Evolutionary conservation across 2,888 invertebrate genomes (phyloP), one percentile per base, ranked within the genome.

Genomic region (Eupithecia abbreviata): DNA sequence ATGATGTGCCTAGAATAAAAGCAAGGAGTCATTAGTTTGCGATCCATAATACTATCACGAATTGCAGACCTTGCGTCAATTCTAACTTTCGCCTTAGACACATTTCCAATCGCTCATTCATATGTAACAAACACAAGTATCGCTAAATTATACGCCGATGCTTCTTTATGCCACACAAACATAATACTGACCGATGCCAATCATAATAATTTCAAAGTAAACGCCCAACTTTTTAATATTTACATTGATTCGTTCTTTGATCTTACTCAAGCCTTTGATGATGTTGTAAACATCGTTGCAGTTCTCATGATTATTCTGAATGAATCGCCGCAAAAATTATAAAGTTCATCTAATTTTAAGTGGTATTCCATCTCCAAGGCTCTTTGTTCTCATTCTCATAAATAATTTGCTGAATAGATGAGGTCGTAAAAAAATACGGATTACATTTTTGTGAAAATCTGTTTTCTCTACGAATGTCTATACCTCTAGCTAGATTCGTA

Each of bases 91-190:
- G 73, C 77, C 68, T 74, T 79, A 80, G 75, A 80, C 78, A 75
- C 76, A 74, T 55, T 79, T 79, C 77, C 77, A 73, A 77, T 77
- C 77, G 75, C 79, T 79, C 81, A 79, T 82, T 80, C 78, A 80
- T 80, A 80, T 81, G 81, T 74, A 78, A 82, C 80, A 72, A 74
- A 78, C 70, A 73, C 79, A 69, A 74, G 65, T 70, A 72, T 73
- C 12, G 68, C 12, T 18, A 7, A 66, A 42, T 68, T 45, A 45
- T 69, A 6, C 49, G 45, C 47, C 42, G 62, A 2, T 67, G 42
- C n/a, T 43, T n/a, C 9, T 66, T 30, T 43, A 67, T 42, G 10
- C 12, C 45, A 68, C 47, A 47, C 49, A 30, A 45, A 68, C 43
- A 18, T 62, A 68, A 45, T n/a, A 42, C 45, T 4, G 15, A 68